These are phyloP conservation scores for Tolmerus cingulatus DNA, from an alignment of 2,888 invertebrate genomes.

Conservation along the genomic window DNA sequence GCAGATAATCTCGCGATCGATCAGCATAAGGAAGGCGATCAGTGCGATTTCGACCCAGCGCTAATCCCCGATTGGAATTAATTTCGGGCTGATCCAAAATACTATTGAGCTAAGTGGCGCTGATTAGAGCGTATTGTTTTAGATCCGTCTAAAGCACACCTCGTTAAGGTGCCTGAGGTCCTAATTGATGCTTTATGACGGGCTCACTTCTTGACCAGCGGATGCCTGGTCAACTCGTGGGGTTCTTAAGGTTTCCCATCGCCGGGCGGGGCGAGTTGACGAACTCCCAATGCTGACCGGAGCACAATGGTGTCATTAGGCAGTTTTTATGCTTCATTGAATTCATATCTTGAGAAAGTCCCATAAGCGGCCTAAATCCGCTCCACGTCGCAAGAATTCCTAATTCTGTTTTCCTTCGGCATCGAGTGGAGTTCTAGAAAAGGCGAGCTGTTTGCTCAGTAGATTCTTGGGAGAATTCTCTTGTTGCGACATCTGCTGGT, in stretches of 20 bases:
- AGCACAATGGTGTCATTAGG: constrained; percentile 13
- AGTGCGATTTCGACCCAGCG: background rate
- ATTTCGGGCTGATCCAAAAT: background rate
- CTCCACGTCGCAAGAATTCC: background rate
- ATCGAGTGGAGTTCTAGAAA: background rate
- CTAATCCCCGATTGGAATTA: background rate
- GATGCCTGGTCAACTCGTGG: background rate
- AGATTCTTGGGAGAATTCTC: background rate
- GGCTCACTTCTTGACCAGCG: background rate
- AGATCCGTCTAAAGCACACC: background rate
- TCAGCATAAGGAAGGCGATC: background rate
- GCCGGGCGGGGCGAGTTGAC: background rate
- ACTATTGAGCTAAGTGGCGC: background rate
- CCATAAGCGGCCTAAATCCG: background rate
- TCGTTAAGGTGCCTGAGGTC: background rate
- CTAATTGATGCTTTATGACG: background rate
- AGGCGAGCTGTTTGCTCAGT: background rate
- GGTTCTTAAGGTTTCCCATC: background rate
- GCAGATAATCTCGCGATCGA: background rate
- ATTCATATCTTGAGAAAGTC: background rate
- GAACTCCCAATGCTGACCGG: background rate
- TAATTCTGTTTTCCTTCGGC: background rate
- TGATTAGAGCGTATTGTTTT: background rate
- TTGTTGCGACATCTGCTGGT: background rate
- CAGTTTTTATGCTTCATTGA: constrained; percentile 22